Conservation (phyloP, 2,113 vertebrate species). For the zebrafish (Danio rerio) region DNA sequence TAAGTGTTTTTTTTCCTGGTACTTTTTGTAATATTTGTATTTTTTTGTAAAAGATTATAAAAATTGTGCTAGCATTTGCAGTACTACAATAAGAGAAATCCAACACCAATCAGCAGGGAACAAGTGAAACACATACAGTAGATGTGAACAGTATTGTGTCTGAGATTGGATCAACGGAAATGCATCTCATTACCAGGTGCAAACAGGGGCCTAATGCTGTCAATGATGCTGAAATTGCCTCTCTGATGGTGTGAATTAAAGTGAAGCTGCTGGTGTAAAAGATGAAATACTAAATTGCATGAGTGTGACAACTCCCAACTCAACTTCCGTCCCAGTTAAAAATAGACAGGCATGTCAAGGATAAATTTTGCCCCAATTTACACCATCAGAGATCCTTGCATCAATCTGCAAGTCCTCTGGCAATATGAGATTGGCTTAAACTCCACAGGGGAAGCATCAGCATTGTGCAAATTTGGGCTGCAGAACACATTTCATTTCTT, state of each 20-base stretch:
- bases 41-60: no score
- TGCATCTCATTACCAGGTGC: no score
- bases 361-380: slow-evolving; percentile 12
- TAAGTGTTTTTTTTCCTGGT: no score
- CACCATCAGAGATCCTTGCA: not conserved
- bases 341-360: not conserved
- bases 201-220: no score
- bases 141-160: no score
- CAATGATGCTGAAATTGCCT: not conserved
- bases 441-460: not conserved
- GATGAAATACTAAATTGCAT: not conserved
- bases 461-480: not conserved
- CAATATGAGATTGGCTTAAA: not conserved
- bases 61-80: no score
- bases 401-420: not conserved
- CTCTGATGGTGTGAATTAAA: slow-evolving; percentile 6
- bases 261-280: not conserved
- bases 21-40: no score
- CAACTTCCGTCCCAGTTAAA: not conserved
- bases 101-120: no score
- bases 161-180: no score
- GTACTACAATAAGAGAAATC: no score
- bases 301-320: not conserved
- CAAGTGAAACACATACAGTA: no score
- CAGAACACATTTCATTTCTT: not conserved